A percentile compares a stretch with the other conserved stretches of the same genome.
These are phyloP conservation scores for Papilio demoleus DNA, from an alignment of 2,888 invertebrate species.

Conservation along the genomic window DNA sequence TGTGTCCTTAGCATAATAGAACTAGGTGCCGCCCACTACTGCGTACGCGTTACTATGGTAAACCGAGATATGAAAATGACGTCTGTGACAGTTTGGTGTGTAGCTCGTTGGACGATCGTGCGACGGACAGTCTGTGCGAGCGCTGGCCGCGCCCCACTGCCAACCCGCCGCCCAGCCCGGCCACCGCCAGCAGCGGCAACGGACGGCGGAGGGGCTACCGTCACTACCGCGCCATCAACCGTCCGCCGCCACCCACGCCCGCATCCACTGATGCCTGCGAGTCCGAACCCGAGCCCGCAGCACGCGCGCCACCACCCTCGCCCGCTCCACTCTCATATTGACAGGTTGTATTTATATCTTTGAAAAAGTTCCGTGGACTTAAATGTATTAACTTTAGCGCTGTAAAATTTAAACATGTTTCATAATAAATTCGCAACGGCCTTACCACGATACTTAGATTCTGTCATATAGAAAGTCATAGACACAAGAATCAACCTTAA, in stretches of 20 bases:
- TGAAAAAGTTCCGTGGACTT: too few relatives aligned
- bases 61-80: too few relatives aligned
- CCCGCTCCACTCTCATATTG: constrained; percentile 76
- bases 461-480: too few relatives aligned
- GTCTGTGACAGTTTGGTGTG: constrained; percentile 12
- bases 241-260: constrained; percentile 97
- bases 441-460: too few relatives aligned
- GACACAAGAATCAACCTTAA: too few relatives aligned
- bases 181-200: constrained; percentile 81
- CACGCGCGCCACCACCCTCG: constrained; percentile 94
- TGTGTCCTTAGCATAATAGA: too few relatives aligned
- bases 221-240: constrained; percentile 91
- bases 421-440: too few relatives aligned
- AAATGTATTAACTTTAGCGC: too few relatives aligned
- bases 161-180: constrained; percentile 95
- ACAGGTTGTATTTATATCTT: neutral
- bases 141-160: constrained; percentile 93
- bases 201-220: constrained; percentile 88
- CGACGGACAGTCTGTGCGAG: constrained; percentile 86
- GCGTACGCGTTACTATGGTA: too few relatives aligned
- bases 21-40: too few relatives aligned
- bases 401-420: too few relatives aligned
- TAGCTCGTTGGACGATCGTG: constrained; percentile 53
- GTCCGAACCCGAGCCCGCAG: constrained; percentile 89
- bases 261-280: constrained; percentile 97